Base-by-base conservation (phyloP, 2,797 vertebrate species). In the Apogon talboti region DNA sequence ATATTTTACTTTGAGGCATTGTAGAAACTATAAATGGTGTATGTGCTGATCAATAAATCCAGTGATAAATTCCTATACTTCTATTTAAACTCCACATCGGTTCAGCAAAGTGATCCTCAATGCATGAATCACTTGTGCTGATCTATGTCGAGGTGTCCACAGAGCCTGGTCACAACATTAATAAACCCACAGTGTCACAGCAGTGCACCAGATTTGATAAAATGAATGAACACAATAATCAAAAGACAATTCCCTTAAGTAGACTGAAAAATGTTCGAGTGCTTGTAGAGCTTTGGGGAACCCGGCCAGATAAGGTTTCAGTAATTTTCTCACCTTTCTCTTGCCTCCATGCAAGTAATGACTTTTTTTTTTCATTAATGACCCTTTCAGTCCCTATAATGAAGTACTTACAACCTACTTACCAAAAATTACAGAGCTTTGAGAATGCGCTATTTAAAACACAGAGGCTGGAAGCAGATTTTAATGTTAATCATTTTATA, bases 401-500 rank as follows among this genome's bases (percentile, higher is more conserved):
- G 80, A 91, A 82, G 86, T 46, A 89, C 81, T 92, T 91, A 90
- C 73, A 70, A 79, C 84, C 85, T 78, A 90, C 87, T 92, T 89
- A 89, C 48, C 76, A 83, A 90, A 90, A 84, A 91, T 78, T 78
- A 86, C 67, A 61, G 74, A 83, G 81, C 82, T 82, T 89, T 90
- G 68, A 67, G 74, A 72, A 77, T 70, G 82, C 56, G 54, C 71
- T 69, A 67, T 87, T 86, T 84, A 77, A 86, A 87, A 87, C 68
- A 38, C 74, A 62, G 71, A 24, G 55, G 66, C 83, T 86, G 73
- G 85, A 86, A 91, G 89, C 81, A 79, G 89, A 87, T 89, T 87
- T 87, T 80, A 88, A 91, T 87, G 89, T 85, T 92, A 92, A 94
- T 93, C 90, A 90, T 91, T 92, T 91, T 90, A 89, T 83, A 82